phyloP scores from a whole-genome alignment of 1,140 invertebrate species.

The Propsilocerus akamusi region DNA sequence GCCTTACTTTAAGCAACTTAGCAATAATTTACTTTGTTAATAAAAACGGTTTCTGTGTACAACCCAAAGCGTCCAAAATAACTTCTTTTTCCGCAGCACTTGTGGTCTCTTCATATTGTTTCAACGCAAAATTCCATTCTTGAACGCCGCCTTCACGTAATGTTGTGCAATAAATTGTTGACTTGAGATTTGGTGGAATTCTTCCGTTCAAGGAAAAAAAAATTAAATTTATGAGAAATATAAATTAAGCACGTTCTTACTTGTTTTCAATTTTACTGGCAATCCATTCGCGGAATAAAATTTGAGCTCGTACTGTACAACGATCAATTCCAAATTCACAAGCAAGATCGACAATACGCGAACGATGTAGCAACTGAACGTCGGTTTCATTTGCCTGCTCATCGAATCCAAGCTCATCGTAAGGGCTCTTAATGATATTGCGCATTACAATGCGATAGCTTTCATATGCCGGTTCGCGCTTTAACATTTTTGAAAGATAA shows the following conservation, averaged over 20 bases:
- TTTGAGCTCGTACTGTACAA: slow-evolving; percentile 25
- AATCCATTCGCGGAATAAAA: slow-evolving; percentile 28
- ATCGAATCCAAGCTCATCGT: slow-evolving; percentile 19
- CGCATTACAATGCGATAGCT: slow-evolving; percentile 21
- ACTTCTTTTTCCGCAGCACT: slow-evolving; percentile 36
- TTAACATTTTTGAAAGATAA: slow-evolving; percentile 19
- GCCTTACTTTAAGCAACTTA: no score
- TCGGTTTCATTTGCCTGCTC: slow-evolving; percentile 23
- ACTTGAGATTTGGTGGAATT: slow-evolving; percentile 26
- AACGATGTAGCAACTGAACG: slow-evolving; percentile 25
- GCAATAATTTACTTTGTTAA: slow-evolving; percentile 25
- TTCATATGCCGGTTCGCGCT: slow-evolving; percentile 21
- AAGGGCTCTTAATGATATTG: slow-evolving; percentile 19
- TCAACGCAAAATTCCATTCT: slow-evolving; percentile 34
- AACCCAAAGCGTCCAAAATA: slow-evolving; percentile 36
- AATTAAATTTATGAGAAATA: neutral
- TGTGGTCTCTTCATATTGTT: slow-evolving; percentile 28
- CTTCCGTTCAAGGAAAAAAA: slow-evolving; percentile 11
- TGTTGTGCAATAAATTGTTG: slow-evolving; percentile 33
- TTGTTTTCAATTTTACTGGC: slow-evolving; percentile 8
- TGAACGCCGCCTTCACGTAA: slow-evolving; percentile 26
- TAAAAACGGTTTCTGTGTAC: slow-evolving; percentile 25
- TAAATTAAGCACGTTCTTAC: slow-evolving; percentile 15
- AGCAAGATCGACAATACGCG: slow-evolving; percentile 26
- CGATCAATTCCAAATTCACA: slow-evolving; percentile 27